phyloP scores from a whole-genome alignment of 2,797 vertebrate species.

The Gallirallus australis region DNA sequence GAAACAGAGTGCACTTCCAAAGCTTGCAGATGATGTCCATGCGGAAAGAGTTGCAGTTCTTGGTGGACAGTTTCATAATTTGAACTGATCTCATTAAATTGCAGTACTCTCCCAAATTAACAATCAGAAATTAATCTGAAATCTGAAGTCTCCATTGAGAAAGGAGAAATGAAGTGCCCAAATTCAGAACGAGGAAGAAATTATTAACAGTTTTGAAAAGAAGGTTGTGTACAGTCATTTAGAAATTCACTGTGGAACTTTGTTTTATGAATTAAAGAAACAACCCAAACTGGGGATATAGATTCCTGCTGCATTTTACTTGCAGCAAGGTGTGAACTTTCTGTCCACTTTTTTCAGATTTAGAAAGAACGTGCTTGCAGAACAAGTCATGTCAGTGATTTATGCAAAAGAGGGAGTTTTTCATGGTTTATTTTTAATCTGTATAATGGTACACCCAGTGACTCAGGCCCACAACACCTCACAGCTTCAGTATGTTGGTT shows the following conservation, averaged over 20 bases:
- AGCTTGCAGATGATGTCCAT: background rate
- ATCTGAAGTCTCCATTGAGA: background rate
- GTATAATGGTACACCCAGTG: background rate
- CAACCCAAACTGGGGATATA: background rate
- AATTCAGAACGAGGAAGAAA: background rate
- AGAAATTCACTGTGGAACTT: background rate
- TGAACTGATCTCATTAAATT: background rate
- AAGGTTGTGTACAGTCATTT: background rate
- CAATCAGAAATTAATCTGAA: background rate
- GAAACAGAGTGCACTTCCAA: fast-evolving
- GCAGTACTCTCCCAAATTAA: background rate
- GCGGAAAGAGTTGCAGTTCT: background rate
- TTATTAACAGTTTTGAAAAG: background rate
- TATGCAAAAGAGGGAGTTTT: background rate
- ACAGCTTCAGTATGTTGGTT: background rate
- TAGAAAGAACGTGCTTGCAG: background rate
- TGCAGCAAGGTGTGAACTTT: background rate
- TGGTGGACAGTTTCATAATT: background rate
- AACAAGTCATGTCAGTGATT: background rate
- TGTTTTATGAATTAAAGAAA: background rate
- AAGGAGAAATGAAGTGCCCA: background rate
- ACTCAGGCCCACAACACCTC: background rate
- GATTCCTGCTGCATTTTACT: background rate
- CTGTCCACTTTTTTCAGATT: background rate
- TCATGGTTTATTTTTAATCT: background rate